Base-by-base conservation (phyloP, 2,888 invertebrate genomes). In the Ennomos fuscantarius region DNA sequence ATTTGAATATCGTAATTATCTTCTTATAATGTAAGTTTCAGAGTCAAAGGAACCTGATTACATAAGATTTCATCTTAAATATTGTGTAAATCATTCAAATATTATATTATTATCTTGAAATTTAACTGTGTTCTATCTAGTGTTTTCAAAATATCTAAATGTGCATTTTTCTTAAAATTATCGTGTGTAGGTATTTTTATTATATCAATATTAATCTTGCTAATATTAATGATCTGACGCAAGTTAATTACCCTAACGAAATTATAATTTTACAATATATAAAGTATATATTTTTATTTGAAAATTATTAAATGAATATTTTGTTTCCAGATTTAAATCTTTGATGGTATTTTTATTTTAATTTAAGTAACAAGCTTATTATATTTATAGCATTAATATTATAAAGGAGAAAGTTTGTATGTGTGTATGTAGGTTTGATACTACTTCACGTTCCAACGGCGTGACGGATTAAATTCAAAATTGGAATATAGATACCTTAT, bases 21-120 rank as follows among this genome's bases (percentile, higher is more conserved):
- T 41, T 37, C 11, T 41, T 57, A 46, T 50, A 33, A 43, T 49
- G 53, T 55, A 49, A 48, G 41, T 34, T 53, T 84, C 86, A 80
- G 87, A 90, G 89, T 89, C 89, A 51, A 75, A 67, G 65, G 12
- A 86, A 89, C 88, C 89, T 89, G 87, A 86, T 79, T 81, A 79
- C 62, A 77, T 83, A 83, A 80, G 57, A 63, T 57, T 60, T 66
- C 42, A 63, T 70, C 57, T 52, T 55, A 0, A 45, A 34, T 62
- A 44, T 62, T 59, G 32, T 63, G 49, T 62, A 35, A 49, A 49
- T 62, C 49, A 55, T 55, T 43, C 37, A 51, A 40, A 13, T 49
- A 45, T 39, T 37, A 50, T 46, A 34, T 24, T 45, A 58, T 50
- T 45, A 31, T 48, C 13, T 40, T 32, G 43, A 42, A 40, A 40